Percentiles rank a stretch among this genome's conserved stretches.
Conservation (phyloP, 37 sponge, comb jelly and placozoan species). For the Ephydatia muelleri region DNA sequence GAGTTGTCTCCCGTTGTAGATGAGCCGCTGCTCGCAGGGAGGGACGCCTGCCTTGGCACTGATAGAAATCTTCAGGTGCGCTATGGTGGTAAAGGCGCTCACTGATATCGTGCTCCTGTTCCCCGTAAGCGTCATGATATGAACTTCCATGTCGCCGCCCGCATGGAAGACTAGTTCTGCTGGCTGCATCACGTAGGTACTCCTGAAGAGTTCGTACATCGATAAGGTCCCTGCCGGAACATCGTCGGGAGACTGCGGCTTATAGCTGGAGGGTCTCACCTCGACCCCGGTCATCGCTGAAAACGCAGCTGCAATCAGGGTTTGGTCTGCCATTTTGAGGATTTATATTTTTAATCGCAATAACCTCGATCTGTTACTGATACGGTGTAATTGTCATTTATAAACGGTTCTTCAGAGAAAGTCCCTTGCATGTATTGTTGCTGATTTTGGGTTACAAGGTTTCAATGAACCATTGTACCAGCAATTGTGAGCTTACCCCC, state of each 20-base stretch:
- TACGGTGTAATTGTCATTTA: too few species aligned
- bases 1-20: constrained; percentile 13
- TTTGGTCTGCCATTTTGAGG: background rate
- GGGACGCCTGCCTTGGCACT: constrained; percentile 14
- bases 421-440: too few species aligned
- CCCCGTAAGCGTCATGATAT: constrained; percentile 40
- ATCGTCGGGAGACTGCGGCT: background rate
- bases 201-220: constrained; percentile 20
- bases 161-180: background rate
- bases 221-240: constrained; percentile 3
- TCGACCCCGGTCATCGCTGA: constrained; percentile 42
- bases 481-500: too few species aligned
- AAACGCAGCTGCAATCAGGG: constrained; percentile 28
- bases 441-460: too few species aligned
- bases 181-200: constrained; percentile 20
- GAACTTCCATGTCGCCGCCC: constrained; percentile 22
- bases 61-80: constrained; percentile 22
- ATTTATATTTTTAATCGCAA: too few species aligned
- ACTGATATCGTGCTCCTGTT: constrained; percentile 7
- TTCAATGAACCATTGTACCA: too few species aligned
- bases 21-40: constrained; percentile 29
- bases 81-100: constrained; percentile 19
- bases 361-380: too few species aligned
- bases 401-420: too few species aligned
- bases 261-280: background rate